phyloP scores from a whole-genome alignment of 2,113 vertebrate species.

The Phalacrocorax carbo region DNA sequence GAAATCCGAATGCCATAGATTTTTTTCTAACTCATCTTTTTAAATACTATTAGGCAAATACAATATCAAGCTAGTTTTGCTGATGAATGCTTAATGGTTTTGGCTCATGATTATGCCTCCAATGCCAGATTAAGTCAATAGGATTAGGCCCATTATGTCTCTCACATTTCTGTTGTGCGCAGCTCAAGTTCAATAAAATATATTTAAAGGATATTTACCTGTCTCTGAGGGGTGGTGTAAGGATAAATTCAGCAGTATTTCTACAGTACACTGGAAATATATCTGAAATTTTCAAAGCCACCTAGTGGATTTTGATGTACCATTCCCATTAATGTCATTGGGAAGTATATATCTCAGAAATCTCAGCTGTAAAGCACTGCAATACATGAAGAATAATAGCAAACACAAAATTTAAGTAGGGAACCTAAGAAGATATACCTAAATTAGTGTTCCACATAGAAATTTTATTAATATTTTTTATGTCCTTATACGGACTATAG shows the following conservation, averaged over 20 bases:
- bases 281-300: slow-evolving; percentile 49
- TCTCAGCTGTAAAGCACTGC: slow-evolving; percentile 7
- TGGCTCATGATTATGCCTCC: background rate
- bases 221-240: slow-evolving; percentile 13
- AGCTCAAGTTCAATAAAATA: slow-evolving; percentile 48
- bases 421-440: background rate
- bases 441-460: slow-evolving; percentile 15
- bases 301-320: slow-evolving; percentile 40
- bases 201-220: slow-evolving; percentile 56
- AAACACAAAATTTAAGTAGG: slow-evolving; percentile 43
- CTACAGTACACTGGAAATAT: slow-evolving; percentile 7
- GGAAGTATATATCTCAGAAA: slow-evolving; percentile 7
- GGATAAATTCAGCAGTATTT: slow-evolving; percentile 53
- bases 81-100: slow-evolving; percentile 31
- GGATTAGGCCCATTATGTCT: slow-evolving; percentile 44
- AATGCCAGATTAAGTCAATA: slow-evolving; percentile 49
- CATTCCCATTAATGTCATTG: slow-evolving; percentile 29
- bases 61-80: background rate
- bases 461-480: slow-evolving; percentile 41
- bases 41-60: background rate
- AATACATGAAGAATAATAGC: slow-evolving; percentile 7
- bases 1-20: background rate
- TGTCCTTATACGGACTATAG: background rate
- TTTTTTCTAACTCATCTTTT: background rate
- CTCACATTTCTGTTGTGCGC: slow-evolving; percentile 8